Conservation (phyloP, 2,797 vertebrate genomes). For the Pogonophryne albipinna region DNA sequence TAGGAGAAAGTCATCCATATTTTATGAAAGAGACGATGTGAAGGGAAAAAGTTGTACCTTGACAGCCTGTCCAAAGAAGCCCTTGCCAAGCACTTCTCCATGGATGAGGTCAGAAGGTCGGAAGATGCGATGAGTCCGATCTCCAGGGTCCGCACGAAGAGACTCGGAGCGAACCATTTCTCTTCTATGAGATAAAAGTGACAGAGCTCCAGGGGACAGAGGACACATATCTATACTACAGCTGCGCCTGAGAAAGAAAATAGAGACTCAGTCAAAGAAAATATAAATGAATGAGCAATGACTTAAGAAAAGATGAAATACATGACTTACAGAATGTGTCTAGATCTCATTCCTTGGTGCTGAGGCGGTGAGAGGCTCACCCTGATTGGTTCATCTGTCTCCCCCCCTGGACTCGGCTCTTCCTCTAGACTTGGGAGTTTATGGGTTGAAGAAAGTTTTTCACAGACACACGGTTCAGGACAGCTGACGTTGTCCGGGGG, state of each 20-base stretch:
- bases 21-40: not conserved
- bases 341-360: slow-evolving; percentile 77
- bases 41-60: slow-evolving; percentile 85
- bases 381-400: slow-evolving; percentile 68
- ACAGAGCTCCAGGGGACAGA: slow-evolving; percentile 78
- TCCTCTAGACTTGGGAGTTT: slow-evolving; percentile 78
- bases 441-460: slow-evolving; percentile 51
- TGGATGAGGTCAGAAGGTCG: slow-evolving; percentile 96
- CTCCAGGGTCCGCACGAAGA: slow-evolving; percentile 86
- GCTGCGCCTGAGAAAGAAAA: slow-evolving; percentile 87
- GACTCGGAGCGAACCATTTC: slow-evolving; percentile 97
- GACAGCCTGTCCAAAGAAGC: slow-evolving; percentile 96
- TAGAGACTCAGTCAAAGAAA: slow-evolving; percentile 11
- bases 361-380: slow-evolving; percentile 66
- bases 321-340: slow-evolving; percentile 86
- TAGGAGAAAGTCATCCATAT: not conserved
- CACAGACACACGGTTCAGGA: slow-evolving; percentile 35
- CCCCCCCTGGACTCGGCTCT: slow-evolving; percentile 71
- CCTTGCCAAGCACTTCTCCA: slow-evolving; percentile 95
- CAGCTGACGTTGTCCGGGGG: slow-evolving; percentile 33
- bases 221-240: slow-evolving; percentile 94
- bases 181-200: slow-evolving; percentile 87
- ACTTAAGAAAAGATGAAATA: not conserved
- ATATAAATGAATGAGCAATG: not conserved
- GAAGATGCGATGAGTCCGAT: slow-evolving; percentile 93